Evolutionary conservation across 2,797 vertebrate genomes (phyloP).

Genomic region (Peromyscus aztecus): DNA sequence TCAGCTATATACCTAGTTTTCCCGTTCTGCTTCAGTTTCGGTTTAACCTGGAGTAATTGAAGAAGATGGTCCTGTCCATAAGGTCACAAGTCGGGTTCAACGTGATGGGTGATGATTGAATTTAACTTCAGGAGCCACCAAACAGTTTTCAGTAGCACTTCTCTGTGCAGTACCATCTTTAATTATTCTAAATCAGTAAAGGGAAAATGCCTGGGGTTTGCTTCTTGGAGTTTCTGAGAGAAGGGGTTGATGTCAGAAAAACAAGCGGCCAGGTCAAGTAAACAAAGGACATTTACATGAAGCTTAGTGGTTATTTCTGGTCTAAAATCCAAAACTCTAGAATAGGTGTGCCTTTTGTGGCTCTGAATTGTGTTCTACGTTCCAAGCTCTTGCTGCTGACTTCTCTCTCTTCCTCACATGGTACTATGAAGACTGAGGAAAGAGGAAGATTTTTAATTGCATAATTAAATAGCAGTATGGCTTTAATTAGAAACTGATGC

Average conservation of each 20-base stretch:
- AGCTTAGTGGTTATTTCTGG: neutral
- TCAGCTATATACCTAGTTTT: neutral
- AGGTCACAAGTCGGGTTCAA: slow-evolving; percentile 25
- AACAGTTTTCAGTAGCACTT: neutral
- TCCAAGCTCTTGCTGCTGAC: slow-evolving; percentile 1
- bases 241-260: neutral
- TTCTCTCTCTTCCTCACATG: slow-evolving; percentile 8
- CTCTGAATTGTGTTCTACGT: slow-evolving; percentile 47
- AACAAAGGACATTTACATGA: neutral
- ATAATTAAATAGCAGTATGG: neutral
- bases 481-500: slow-evolving; percentile 6
- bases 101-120: neutral
- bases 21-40: slow-evolving; percentile 12
- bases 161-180: neutral
- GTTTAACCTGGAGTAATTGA: neutral
- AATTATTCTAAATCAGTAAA: neutral
- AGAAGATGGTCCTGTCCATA: neutral
- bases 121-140: slow-evolving; percentile 17
- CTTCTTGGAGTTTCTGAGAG: neutral
- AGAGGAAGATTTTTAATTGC: slow-evolving; percentile 28
- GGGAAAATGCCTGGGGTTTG: neutral
- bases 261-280: neutral
- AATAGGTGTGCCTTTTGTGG: neutral
- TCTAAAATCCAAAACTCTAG: neutral
- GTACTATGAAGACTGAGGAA: neutral